phyloP scores from a whole-genome alignment of 2,113 vertebrate species.

The Ammodytes marinus region DNA sequence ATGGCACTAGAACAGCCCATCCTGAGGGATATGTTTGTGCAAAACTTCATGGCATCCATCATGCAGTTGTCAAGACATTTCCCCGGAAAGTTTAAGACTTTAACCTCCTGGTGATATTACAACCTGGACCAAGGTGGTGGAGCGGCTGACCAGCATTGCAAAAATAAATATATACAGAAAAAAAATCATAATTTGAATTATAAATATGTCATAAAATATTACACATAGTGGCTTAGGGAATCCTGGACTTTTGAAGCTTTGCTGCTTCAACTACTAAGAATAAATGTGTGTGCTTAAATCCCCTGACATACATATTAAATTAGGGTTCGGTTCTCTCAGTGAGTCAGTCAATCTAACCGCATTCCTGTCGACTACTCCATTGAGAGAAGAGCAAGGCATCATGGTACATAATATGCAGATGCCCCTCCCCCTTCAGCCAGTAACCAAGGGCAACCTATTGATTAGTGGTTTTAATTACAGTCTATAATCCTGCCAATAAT shows the following conservation, averaged over 20 bases:
- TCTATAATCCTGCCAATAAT: conserved; percentile 21
- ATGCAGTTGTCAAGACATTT: not conserved
- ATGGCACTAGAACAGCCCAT: not conserved
- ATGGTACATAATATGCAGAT: conserved; percentile 48
- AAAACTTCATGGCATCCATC: not conserved
- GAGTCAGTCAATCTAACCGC: conserved; percentile 5
- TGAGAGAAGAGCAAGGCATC: conserved; percentile 45
- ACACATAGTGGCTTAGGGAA: conserved; percentile 1
- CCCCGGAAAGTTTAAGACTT: not conserved
- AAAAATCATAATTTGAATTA: not conserved
- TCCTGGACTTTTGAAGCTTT: not conserved
- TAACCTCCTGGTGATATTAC: not conserved
- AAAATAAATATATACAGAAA: too few species aligned
- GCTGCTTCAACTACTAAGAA: not conserved
- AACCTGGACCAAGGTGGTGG: not conserved
- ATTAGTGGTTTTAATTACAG: conserved; percentile 47
- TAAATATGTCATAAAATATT: not conserved
- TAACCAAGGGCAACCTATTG: conserved; percentile 51
- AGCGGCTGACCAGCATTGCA: not conserved
- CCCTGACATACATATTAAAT: conserved; percentile 36
- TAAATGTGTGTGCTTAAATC: not conserved
- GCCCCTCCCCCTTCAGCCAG: conserved; percentile 49
- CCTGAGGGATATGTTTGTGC: not conserved
- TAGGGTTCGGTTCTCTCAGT: not conserved
- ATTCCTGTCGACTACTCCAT: conserved; percentile 3